Evolutionary conservation across 2,888 invertebrate species (phyloP).

Genomic region (Agriotes lineatus): DNA sequence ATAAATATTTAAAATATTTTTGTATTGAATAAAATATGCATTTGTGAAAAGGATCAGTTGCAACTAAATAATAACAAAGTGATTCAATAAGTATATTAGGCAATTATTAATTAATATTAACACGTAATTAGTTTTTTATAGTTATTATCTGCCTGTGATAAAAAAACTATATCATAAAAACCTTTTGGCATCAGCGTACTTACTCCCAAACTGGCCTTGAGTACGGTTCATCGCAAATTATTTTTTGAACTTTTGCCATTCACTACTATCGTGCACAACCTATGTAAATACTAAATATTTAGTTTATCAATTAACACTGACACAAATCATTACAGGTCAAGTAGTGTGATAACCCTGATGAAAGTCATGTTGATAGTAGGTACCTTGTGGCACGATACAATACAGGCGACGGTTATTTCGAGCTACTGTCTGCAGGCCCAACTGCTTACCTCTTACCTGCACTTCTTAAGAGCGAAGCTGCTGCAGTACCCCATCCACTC

Average conservation of each 20-base stretch:
- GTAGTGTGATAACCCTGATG: constrained; percentile 66
- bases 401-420: constrained; percentile 85
- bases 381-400: constrained; percentile 83
- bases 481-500: constrained; percentile 79
- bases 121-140: too few species aligned
- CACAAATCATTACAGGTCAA: constrained; percentile 65
- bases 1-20: too few species aligned
- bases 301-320: neutral
- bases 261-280: neutral
- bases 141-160: too few species aligned
- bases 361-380: constrained; percentile 76
- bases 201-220: too few species aligned
- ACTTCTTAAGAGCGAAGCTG: constrained; percentile 78
- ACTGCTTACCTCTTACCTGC: constrained; percentile 79
- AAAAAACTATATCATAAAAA: too few species aligned
- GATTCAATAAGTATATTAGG: too few species aligned
- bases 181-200: too few species aligned
- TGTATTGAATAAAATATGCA: too few species aligned
- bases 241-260: neutral
- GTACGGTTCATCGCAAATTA: too few species aligned
- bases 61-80: too few species aligned
- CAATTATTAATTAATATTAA: too few species aligned
- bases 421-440: constrained; percentile 88
- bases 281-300: neutral
- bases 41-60: too few species aligned